Evolutionary conservation across 2,888 invertebrate species (phyloP), one percentile per base, ranked within the genome.

Genomic region (Plusia festucae): DNA sequence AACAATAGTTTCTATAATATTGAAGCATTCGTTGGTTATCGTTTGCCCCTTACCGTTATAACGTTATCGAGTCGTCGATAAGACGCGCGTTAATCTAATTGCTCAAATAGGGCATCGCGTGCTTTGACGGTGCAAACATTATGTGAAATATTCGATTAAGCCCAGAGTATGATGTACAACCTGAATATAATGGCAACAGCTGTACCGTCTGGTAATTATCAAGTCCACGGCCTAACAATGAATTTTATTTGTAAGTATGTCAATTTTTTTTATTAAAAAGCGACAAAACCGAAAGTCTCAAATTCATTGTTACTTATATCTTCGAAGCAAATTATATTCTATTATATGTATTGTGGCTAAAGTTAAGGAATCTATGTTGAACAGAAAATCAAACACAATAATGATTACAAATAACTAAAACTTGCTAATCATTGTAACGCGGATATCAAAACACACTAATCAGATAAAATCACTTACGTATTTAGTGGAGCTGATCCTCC

Each of bases 401-500:
- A 64, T 56, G 57, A 18, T 59, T 55, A 53, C 61, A 52, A 49
- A 66, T 51, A 27, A 67, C 60, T 62, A 67, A 72, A 77, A 46
- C 51, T 40, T 30, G 55, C 46, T 67, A 62, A 77, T 77, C 60
- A 16, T 58, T 67, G 53, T 53, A 73, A 63, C 64, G 54, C 53
- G 20, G 65, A 72, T 66, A 68, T 68, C 68, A 72, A 44, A 78
- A 64, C 59, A 58, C 62, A 62, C 73, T 55, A 49, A 73, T 59
- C 60, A 61, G 61, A 79, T 76, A 81, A 79, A 27, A 67, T 53
- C 65, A 94, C 95, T 95, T 79, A 95, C 95, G 77, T 94, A 95
- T 95, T 95, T 95, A 0, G 95, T 95, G 7, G 95, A 95, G 84
- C 95, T 95, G 77, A 93, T 93, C 73, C 95, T 85, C 15, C 95